Base-by-base conservation (phyloP, 2,113 vertebrate genomes). In the Trogon surrucura region DNA sequence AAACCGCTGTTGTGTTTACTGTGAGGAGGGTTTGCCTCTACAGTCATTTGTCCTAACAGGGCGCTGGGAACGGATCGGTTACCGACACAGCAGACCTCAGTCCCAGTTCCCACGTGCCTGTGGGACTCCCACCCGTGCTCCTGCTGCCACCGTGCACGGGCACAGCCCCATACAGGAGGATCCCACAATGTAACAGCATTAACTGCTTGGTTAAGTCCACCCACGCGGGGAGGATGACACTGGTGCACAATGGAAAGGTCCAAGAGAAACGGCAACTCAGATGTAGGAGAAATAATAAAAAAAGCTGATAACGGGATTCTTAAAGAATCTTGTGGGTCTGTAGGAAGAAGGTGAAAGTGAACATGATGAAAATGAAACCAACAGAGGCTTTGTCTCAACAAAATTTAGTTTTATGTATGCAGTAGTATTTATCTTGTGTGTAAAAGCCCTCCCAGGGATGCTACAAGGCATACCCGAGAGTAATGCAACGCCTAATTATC, bases 401-500 rank as follows among this genome's bases (percentile, higher is more conserved):
- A 88, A 86, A 67, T 61, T 75, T 86, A 60, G 34, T 29, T 88
- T 93, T 88, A 38, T 92, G 56, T 84, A 27, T 34, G 85, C 74
- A 80, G 48, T 8, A 69, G 54, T 67, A 69, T 93, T 95, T 95
- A 85, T 90, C 57, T 90, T 70, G 78, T 74, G 60, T 85, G 71
- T 86, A 70, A 89, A 89, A 90, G 29, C 71, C 60, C 47, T 96
- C 92, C 85, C 80, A 91, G 74, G 64, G 72, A 72, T 91, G 89
- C 93, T 92, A 18, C 71, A 44, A 91, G 70, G 66, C 71, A 50
- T 80, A 88, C 82, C 64, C 44, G 30, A 51, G 75, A 70, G 86
- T 88, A 94, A 80, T 80, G 79, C 91, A 93, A 78, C 79, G 80
- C 60, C 60, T 93, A 82, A 93, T 90, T 96, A 91, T 93, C 7